Percentiles rank a stretch among this genome's conserved stretches.
Evolutionary conservation across 2,113 vertebrate species (phyloP).

Genomic region (Apaloderma vittatum): DNA sequence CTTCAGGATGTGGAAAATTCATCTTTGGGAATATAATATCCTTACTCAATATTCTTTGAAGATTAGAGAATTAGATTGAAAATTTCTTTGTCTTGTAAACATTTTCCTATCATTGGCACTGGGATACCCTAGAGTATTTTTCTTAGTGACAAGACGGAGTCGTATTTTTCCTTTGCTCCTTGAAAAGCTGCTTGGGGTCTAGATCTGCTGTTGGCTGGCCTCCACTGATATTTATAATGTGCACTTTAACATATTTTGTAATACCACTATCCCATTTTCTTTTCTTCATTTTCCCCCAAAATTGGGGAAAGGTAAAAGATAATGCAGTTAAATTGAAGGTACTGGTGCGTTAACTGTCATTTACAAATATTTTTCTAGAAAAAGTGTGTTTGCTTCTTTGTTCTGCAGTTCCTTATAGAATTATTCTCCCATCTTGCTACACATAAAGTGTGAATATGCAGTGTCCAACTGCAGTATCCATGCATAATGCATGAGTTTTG

Average conservation of each 20-base stretch:
- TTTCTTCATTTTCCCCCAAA: neutral
- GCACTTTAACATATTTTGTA: neutral
- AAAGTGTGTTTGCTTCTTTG: neutral
- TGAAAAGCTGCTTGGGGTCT: neutral
- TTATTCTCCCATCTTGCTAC: constrained; percentile 50
- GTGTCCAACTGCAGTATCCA: neutral
- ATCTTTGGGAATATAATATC: neutral
- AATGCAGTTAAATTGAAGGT: neutral
- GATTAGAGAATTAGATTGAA: neutral
- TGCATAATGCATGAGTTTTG: constrained; percentile 52
- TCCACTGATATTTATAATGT: neutral
- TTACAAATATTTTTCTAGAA: neutral
- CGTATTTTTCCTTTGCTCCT: neutral
- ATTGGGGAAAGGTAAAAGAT: neutral
- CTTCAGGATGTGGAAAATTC: neutral
- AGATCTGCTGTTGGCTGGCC: neutral
- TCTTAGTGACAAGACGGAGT: neutral
- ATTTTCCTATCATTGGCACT: neutral
- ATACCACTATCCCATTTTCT: neutral
- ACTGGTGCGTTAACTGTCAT: neutral
- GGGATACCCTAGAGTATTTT: neutral
- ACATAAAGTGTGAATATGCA: constrained; percentile 8
- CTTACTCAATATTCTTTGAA: neutral
- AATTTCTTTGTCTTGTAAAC: neutral
- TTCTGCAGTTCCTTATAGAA: constrained; percentile 34